These are phyloP conservation scores for Heliconius cydno DNA, from an alignment of 2,888 invertebrate species.

Conservation along the genomic window DNA sequence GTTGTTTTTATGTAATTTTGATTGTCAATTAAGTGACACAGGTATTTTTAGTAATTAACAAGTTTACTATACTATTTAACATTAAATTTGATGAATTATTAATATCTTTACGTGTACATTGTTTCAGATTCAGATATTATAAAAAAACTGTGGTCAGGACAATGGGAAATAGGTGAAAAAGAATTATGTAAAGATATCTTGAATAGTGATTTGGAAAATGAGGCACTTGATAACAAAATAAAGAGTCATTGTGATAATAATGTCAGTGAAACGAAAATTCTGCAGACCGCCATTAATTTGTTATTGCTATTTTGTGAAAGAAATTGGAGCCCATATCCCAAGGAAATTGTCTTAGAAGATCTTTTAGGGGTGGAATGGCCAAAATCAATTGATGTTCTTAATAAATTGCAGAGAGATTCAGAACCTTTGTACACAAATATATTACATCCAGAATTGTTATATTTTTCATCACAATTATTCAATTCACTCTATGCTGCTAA, in stretches of 20 bases:
- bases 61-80: background rate
- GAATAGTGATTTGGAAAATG: constrained; percentile 58
- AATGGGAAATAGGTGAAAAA: constrained; percentile 62
- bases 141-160: constrained; percentile 64
- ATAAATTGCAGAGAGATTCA: constrained; percentile 82
- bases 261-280: constrained; percentile 64
- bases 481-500: constrained; percentile 62
- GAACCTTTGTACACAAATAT: constrained; percentile 88
- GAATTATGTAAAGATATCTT: constrained; percentile 64
- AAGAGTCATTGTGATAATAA: constrained; percentile 55
- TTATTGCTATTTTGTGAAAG: constrained; percentile 89
- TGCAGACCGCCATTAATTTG: constrained; percentile 85
- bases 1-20: constrained; percentile 69
- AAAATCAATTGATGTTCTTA: constrained; percentile 66
- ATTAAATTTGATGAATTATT: background rate
- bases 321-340: constrained; percentile 91
- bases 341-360: constrained; percentile 67
- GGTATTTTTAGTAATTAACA: constrained; percentile 53
- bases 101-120: background rate
- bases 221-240: constrained; percentile 56
- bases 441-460: constrained; percentile 79
- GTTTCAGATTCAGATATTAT: constrained; percentile 62
- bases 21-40: constrained; percentile 57
- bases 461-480: constrained; percentile 72
- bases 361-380: constrained; percentile 75